Evolutionary conservation across 2,888 invertebrate species (phyloP), one percentile per base, ranked within the genome.

Genomic region (Epinotia bilunana): DNA sequence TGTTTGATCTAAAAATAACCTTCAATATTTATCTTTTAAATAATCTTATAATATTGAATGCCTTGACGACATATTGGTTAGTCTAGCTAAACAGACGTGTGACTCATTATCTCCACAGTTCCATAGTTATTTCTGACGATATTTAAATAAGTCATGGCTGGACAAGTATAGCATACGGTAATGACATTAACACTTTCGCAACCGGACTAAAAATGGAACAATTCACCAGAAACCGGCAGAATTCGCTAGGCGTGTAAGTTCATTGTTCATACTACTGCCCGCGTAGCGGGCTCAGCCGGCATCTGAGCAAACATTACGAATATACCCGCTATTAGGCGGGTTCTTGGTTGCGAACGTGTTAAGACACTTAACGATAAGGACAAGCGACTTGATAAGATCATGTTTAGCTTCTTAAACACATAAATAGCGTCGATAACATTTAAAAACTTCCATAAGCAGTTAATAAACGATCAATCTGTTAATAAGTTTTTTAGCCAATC

Each of bases 61-160:
- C 64, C 63, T 64, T 64, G 64, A 58, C 20, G 63, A 70, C 74
- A 65, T 18, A 64, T 70, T 49, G 64, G 55, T 46, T 74, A 43
- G 58, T 67, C 61, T 67, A 70, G 60, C 78, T 68, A 77, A 83
- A 83, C 91, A 92, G 91, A 90, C 91, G 90, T 89, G 88, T 87
- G 87, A 87, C 78, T 78, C 80, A 80, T 81, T 81, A 82, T 91
- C 89, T 91, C 91, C 53, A 53, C 64, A 88, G 84, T 91, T 86
- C 83, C 79, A 80, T 83, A 78, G 86, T 86, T 91, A 90, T 91
- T 91, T 88, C 87, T 83, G 83, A 84, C 84, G 83, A 78, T 79
- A 82, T 84, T 79, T 80, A 77, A 82, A 82, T 81, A 88, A 91
- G 68, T 28, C 33, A 65, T 46, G 57, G 58, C 57, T 39, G 12